Conservation (phyloP, 2,888 invertebrate species). For the Drosophila incognita region DNA sequence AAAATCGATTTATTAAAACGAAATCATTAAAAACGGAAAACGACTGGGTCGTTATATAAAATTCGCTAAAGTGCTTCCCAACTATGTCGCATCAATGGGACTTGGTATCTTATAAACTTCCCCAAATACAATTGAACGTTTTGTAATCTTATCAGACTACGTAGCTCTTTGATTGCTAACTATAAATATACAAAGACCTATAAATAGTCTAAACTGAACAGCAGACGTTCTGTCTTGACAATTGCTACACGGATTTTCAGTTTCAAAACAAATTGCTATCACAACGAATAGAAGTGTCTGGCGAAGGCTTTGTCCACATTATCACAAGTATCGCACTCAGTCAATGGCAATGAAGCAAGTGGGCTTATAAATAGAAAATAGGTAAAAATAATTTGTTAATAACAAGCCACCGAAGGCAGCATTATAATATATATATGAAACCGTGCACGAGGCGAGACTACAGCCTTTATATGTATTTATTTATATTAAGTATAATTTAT, state of each 20-base stretch:
- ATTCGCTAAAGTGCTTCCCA: slow-evolving; percentile 8
- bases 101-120: slow-evolving; percentile 43
- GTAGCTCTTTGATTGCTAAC: slow-evolving; percentile 59
- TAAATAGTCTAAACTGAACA: slow-evolving; percentile 55
- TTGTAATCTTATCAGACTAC: slow-evolving; percentile 65
- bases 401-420: not conserved
- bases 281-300: not conserved
- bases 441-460: too few species aligned
- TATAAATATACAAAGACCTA: slow-evolving; percentile 70
- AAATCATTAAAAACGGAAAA: slow-evolving; percentile 1
- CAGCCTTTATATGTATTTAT: not conserved
- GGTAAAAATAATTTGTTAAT: slow-evolving; percentile 3
- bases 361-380: slow-evolving; percentile 21
- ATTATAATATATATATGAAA: not conserved
- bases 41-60: slow-evolving; percentile 8
- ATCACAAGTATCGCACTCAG: slow-evolving; percentile 10
- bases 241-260: slow-evolving; percentile 1
- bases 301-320: slow-evolving; percentile 18
- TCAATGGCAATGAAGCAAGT: slow-evolving; percentile 24
- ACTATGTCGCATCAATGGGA: slow-evolving; percentile 3
- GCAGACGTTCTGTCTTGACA: slow-evolving; percentile 42
- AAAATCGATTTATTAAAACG: slow-evolving; percentile 62
- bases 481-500: not conserved
- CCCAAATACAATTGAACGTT: slow-evolving; percentile 36
- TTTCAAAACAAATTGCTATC: slow-evolving; percentile 6